Base-by-base conservation (phyloP, 2,113 vertebrate species). In the Cavia aperea region DNA sequence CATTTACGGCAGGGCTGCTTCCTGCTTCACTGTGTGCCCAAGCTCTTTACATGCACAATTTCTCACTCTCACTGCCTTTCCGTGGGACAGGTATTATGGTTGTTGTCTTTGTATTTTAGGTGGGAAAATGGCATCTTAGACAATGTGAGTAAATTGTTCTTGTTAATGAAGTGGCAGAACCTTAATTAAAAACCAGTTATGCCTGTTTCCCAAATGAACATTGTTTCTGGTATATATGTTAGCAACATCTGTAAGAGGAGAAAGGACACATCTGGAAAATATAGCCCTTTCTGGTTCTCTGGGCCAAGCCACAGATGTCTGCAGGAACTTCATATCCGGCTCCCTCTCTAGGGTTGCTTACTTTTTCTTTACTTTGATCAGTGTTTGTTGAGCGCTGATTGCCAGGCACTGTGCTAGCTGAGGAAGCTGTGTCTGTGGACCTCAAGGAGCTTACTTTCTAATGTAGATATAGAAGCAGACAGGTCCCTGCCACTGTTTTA, bases 131-230 rank as follows among this genome's bases (percentile, higher is more conserved):
- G 21, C 29, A 23, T 83, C 75, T 83, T 86, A 75, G 15, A 72
- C 24, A 83, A 58, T 56, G 56, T 54, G 33, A 91, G 31, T 84
- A 43, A 89, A 81, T 68, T 73, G 51, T 43, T 43, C 75, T 75
- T 19, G n/a, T 2, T 13, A 86, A 63, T 84, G 58, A 93, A 62
- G 23, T 56, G 39, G 36, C 39, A 72, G 2, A 84, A 26, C 13
- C n/a, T 62, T 72, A 88, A 89, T 86, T 95, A 51, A 92, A 83
- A 86, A 63, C 49, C 15, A 91, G 21, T 68, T 91, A 86, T 21
- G 81, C 79, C 29, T 54, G 5, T 94, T 87, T 86, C 63, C 26
- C 58, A 43, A 89, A 56, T 79, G 4, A 77, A 39, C 7, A 68
- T 65, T 49, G 10, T 87, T 88, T 36, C 84, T 68, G 78, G 62